phyloP scores from a whole-genome alignment of 2,113 vertebrate genomes.

The Larimichthys polyactis region DNA sequence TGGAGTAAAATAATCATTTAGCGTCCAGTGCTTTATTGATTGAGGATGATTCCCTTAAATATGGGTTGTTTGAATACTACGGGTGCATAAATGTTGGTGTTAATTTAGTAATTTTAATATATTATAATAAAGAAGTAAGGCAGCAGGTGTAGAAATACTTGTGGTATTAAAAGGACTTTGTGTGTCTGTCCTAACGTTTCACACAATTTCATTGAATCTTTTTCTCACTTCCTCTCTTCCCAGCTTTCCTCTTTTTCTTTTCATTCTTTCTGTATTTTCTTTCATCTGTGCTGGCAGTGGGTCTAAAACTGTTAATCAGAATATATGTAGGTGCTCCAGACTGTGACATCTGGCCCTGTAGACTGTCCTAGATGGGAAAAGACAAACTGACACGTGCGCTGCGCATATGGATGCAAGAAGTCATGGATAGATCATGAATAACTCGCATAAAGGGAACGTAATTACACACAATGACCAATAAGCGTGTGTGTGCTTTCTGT shows the following conservation, averaged over 20 bases:
- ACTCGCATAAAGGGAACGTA: not conserved
- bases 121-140: too few relatives aligned
- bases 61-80: conserved; percentile 2
- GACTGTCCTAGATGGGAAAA: conserved; percentile 14
- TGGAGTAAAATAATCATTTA: not conserved
- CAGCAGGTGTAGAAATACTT: too few relatives aligned
- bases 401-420: conserved; percentile 9
- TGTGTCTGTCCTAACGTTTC: conserved; percentile 1
- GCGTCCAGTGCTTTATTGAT: not conserved
- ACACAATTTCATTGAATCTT: not conserved
- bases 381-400: conserved; percentile 18
- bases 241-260: not conserved
- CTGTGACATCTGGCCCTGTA: conserved; percentile 56
- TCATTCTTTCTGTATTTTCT: not conserved
- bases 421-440: not conserved
- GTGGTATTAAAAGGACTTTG: not conserved
- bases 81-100: not conserved
- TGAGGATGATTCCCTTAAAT: not conserved
- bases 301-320: conserved; percentile 61
- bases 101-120: too few relatives aligned
- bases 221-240: not conserved
- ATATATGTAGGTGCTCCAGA: conserved; percentile 60
- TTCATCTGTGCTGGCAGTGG: conserved; percentile 44
- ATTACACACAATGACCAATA: not conserved
- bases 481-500: not conserved